Conservation (phyloP, 2,113 vertebrate genomes). For the Ammodytes dubius region DNA sequence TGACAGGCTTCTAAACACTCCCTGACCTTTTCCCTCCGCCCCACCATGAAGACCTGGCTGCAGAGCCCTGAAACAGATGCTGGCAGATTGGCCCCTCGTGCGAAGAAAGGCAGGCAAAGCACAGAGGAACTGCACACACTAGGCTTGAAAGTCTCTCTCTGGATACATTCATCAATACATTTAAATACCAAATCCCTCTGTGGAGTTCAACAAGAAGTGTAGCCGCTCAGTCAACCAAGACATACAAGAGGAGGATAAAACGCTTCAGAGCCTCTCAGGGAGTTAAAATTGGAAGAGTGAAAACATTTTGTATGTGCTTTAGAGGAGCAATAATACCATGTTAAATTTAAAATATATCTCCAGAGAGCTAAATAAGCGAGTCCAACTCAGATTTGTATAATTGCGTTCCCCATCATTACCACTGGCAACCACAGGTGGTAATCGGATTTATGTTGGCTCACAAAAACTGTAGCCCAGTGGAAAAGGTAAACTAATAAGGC, state of each 20-base stretch:
- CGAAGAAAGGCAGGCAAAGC: slow-evolving; percentile 13
- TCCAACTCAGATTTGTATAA: slow-evolving; percentile 59
- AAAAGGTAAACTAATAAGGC: slow-evolving; percentile 73
- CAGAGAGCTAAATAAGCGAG: slow-evolving; percentile 46
- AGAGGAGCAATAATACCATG: slow-evolving; percentile 34
- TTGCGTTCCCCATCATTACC: slow-evolving; percentile 68
- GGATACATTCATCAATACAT: slow-evolving; percentile 29
- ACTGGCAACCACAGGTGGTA: slow-evolving; percentile 67
- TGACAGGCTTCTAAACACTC: slow-evolving; percentile 47
- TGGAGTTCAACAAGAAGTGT: slow-evolving; percentile 11
- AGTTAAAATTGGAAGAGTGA: slow-evolving; percentile 28
- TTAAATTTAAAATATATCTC: slow-evolving; percentile 50
- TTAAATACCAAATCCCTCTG: slow-evolving; percentile 4
- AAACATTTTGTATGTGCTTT: slow-evolving; percentile 30
- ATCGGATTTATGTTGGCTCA: slow-evolving; percentile 53
- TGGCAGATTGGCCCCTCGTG: slow-evolving; percentile 40
- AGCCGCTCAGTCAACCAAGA: slow-evolving; percentile 47
- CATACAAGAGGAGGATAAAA: slow-evolving; percentile 6
- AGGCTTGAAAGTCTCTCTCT: slow-evolving; percentile 4
- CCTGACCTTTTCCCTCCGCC: slow-evolving; percentile 33
- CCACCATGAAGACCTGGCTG: slow-evolving; percentile 9
- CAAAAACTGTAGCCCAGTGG: slow-evolving; percentile 52
- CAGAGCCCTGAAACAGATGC: slow-evolving; percentile 48
- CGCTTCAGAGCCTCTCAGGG: background rate
- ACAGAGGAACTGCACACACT: slow-evolving; percentile 20